Evolutionary conservation across 2,113 vertebrate genomes (phyloP), one percentile per base, ranked within the genome.

Genomic region (Eudyptes chrysolophus): DNA sequence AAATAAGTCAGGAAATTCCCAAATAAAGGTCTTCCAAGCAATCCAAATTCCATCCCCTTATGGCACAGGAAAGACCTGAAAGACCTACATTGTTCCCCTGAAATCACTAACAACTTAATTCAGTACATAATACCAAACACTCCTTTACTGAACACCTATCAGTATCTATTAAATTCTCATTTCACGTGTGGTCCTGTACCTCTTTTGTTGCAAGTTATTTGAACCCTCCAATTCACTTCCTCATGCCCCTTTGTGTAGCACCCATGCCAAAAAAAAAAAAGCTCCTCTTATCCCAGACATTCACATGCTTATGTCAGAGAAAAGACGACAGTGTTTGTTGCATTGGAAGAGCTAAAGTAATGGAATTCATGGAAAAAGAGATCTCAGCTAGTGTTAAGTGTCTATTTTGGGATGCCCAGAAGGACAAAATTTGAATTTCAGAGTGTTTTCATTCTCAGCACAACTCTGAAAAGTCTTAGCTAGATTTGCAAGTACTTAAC

Each of bases 251-350:
- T 13, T 16, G n/a, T 19, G 36, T 13, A 40, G 76, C 26, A 46
- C 8, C 18, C 49, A 60, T 10, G 30, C 11, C 13, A 46, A 34
- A 30, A 16, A 11, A 26, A 32, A 40, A 34, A 65, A 38, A 24
- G 18, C 8, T 71, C 25, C 17, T 22, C 51, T 12, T n/a, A 44
- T 24, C 27, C 42, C 29, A 48, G 60, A 69, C 27, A 38, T 4
- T 51, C 74, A 44, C 24, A 27, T 11, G 7, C 51, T 78, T 70
- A 34, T 5, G 5, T 24, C 46, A 40, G 74, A 60, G 55, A 70
- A 42, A 68, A 80, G 16, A 40, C 2, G 5, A 26, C 0, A 0
- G 11, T 16, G 19, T 34, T 64, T 76, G 25, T 32, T 77, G 52
- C 58, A 66, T 6, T 0, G 19, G 13, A 65, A 84, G 69, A 83